Conservation (phyloP, 2,888 invertebrate genomes). For the Creontiades dilutus region DNA sequence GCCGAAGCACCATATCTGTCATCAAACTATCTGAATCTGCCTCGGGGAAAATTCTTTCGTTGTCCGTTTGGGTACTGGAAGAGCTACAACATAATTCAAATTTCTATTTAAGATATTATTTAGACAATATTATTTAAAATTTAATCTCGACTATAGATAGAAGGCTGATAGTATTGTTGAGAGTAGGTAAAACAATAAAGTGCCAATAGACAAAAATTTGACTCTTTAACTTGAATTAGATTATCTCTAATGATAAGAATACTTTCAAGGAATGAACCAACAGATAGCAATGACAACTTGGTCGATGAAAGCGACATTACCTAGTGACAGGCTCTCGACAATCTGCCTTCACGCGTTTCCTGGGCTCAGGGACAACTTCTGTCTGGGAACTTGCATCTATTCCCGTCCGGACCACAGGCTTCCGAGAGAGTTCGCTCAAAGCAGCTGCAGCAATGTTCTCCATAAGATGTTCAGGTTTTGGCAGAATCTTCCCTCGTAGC, state of each 20-base stretch:
- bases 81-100: constrained; percentile 14
- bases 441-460: constrained; percentile 76
- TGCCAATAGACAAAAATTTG: no score
- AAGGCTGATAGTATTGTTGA: no score
- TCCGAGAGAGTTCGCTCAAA: constrained; percentile 76
- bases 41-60: constrained; percentile 44
- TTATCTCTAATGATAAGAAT: no score
- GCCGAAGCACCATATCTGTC: constrained; percentile 75
- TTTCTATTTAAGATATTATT: no score
- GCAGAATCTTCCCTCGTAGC: constrained; percentile 53
- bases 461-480: constrained; percentile 68
- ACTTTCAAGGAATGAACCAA: no score
- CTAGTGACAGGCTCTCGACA: not conserved
- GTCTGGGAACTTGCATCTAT: constrained; percentile 74
- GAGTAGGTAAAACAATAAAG: no score
- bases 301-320: not conserved
- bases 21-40: constrained; percentile 50
- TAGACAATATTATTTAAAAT: no score
- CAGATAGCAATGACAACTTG: no score
- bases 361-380: not conserved
- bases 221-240: no score
- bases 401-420: constrained; percentile 72
- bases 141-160: no score
- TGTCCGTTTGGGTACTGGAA: constrained; percentile 64
- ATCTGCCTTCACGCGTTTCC: constrained; percentile 5